Percentiles rank a stretch among this genome's conserved stretches.
These are phyloP conservation scores for Catocala fraxini DNA, from an alignment of 2,888 invertebrate species.

Conservation along the genomic window DNA sequence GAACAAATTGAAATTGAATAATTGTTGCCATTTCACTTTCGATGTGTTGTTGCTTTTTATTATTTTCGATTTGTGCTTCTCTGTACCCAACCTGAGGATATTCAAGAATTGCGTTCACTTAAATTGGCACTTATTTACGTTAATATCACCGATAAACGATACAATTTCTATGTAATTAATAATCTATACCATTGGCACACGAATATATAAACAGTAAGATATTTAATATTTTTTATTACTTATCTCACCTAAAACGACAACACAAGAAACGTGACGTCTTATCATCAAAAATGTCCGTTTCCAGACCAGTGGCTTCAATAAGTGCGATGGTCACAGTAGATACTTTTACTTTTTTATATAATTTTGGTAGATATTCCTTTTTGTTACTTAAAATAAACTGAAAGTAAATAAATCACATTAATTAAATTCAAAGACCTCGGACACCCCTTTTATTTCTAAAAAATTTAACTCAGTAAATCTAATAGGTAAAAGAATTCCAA, in stretches of 20 bases:
- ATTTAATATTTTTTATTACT: background rate
- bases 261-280: constrained; percentile 92
- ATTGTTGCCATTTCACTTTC: constrained; percentile 95
- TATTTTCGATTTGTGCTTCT: constrained; percentile 97
- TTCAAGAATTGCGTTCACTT: no score
- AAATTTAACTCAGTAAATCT: constrained; percentile 19
- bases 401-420: constrained; percentile 35
- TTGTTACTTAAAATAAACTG: constrained; percentile 77
- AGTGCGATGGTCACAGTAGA: constrained; percentile 97
- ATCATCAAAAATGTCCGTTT: constrained; percentile 92
- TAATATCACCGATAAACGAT: no score
- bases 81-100: constrained; percentile 92
- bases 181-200: no score
- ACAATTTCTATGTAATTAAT: no score
- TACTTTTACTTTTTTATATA: constrained; percentile 65
- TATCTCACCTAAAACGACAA: constrained; percentile 94
- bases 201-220: background rate
- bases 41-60: constrained; percentile 85
- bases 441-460: constrained; percentile 11
- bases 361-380: constrained; percentile 60
- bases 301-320: constrained; percentile 95
- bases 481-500: constrained; percentile 33
- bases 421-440: constrained; percentile 7
- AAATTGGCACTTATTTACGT: no score
- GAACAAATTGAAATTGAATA: constrained; percentile 97